Evolutionary conservation across 1,140 invertebrate genomes (phyloP).

Genomic region (Drosophila murphyi): DNA sequence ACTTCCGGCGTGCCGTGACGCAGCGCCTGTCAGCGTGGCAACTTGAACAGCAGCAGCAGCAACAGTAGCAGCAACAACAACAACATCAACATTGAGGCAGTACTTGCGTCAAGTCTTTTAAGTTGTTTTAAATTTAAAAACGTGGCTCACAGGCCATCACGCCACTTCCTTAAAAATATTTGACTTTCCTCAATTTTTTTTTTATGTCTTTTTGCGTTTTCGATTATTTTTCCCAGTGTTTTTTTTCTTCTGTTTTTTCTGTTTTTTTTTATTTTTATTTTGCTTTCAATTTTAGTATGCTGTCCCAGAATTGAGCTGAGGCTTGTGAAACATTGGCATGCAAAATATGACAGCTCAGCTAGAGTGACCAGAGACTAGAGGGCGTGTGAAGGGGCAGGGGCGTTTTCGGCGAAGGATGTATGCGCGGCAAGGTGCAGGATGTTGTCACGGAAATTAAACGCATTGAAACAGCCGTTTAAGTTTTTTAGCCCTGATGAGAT

Average conservation of each 20-base stretch:
- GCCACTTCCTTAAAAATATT: constrained; percentile 58
- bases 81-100: constrained; percentile 14
- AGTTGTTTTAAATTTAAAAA: constrained; percentile 77
- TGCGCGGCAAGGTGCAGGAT: constrained; percentile 46
- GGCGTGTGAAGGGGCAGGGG: background rate
- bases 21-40: constrained; percentile 55
- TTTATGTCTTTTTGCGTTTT: constrained; percentile 5
- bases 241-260: constrained; percentile 23
- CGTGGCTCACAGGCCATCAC: constrained; percentile 51
- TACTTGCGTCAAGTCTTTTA: constrained; percentile 73
- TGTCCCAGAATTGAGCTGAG: constrained; percentile 17
- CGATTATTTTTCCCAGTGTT: constrained; percentile 4
- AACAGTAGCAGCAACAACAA: constrained; percentile 10
- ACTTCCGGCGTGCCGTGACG: constrained; percentile 75
- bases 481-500: constrained; percentile 24
- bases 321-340: constrained; percentile 23
- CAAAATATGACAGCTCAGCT: constrained; percentile 52
- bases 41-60: constrained; percentile 6
- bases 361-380: constrained; percentile 38
- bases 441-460: constrained; percentile 76
- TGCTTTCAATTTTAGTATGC: constrained; percentile 1
- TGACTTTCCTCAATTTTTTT: constrained; percentile 28
- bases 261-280: constrained; percentile 36
- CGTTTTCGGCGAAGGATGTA: constrained; percentile 40
- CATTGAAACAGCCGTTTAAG: constrained; percentile 54